Conservation (phyloP, 2,113 vertebrate species). For the Martes martes region DNA sequence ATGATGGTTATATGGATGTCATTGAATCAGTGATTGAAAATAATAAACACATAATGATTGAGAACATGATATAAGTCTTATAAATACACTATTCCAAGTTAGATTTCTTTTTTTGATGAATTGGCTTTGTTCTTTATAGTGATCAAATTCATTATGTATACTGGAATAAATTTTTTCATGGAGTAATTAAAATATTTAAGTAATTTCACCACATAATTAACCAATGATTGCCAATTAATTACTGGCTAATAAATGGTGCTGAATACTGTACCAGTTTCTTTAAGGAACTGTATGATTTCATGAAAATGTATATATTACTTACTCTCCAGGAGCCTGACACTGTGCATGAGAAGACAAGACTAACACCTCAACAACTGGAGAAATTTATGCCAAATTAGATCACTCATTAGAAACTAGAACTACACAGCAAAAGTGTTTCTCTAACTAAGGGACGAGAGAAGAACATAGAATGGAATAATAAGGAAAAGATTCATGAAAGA, state of each 20-base stretch:
- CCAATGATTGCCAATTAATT: background rate
- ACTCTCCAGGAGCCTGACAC: background rate
- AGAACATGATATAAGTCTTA: background rate
- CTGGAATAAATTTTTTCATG: background rate
- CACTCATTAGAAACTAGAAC: background rate
- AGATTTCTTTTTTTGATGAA: background rate
- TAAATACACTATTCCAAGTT: background rate
- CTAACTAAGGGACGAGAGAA: background rate
- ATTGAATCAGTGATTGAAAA: background rate
- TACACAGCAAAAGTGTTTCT: background rate
- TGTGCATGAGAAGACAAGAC: background rate
- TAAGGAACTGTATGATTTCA: background rate
- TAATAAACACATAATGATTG: background rate
- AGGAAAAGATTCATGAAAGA: background rate
- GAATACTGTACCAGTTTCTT: background rate
- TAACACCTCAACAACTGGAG: background rate
- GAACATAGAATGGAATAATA: background rate
- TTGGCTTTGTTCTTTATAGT: background rate
- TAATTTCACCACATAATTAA: background rate
- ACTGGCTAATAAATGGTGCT: background rate
- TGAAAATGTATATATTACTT: background rate
- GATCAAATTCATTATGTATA: background rate
- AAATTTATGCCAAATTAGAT: background rate
- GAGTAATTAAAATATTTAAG: background rate
- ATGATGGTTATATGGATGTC: background rate